Base-by-base conservation (phyloP, 2,888 invertebrate species). In the Eurytoma adleriae region DNA sequence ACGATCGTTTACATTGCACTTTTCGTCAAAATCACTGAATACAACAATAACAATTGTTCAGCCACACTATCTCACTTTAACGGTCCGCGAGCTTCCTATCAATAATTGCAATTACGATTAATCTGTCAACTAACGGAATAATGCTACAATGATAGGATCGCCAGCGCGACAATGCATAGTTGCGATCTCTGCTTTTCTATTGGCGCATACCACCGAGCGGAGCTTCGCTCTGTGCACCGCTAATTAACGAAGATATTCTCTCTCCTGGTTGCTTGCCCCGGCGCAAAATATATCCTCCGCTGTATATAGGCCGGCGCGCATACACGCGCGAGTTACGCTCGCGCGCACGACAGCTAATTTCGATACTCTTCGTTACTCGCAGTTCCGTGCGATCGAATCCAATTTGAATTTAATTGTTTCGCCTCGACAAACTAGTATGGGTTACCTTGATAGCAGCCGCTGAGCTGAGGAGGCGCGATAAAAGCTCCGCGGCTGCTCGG, bases 351-450 rank as follows among this genome's bases (percentile, higher is more conserved):
- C 48, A 71, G 59, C 61, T 71, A 71, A 71, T 71, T 71, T 59
- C 70, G 57, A 71, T 71, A 61, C 59, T 57, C 71, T 71, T 70
- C 69, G 57, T 70, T 70, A 70, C 57, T 57, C 18, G 57, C 18
- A 70, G 69, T 70, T 57, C 40, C 69, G 56, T 57, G 40, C 48
- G 61, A 57, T 71, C 59, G 71, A 59, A 61, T 59, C 57, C 59
- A 71, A 71, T 71, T 71, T 61, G 59, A 61, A 48, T 59, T 57
- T 70, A 71, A 71, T 71, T 71, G 71, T 71, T 71, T 71, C 59
- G 18, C 61, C 24, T 57, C 71, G 70, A 27, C 70, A 48, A 68
- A 68, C 57, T 71, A 59, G 10, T 61, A 3, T 40, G 50, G 16
- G 59, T 59, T 48, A 48, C 20, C 24, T 20, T 54, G 4, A 3